Base-by-base conservation (phyloP, 2,797 vertebrate genomes). In the Limnodromus scolopaceus region DNA sequence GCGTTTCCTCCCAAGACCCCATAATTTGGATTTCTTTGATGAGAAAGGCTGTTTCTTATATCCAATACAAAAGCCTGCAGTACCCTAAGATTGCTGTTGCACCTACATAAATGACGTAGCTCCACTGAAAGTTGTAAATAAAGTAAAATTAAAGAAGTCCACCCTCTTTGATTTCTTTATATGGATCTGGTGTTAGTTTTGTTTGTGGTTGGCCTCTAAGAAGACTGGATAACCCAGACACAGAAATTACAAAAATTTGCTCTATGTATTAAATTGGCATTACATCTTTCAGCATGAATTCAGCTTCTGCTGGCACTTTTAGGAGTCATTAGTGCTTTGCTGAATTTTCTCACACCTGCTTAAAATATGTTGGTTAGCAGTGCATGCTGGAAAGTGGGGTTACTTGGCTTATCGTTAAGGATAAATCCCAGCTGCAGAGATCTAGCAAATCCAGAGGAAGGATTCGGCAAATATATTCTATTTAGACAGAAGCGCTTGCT, bases 161-260 rank as follows among this genome's bases (percentile, higher is more conserved):
- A 86, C 72, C 51, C 53, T 89, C 9, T 96, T 95, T 85, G 70
- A 85, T 91, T 96, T 92, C 82, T 97, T 94, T 72, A 63, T 92
- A 63, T 85, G 83, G 87, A 95, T 97, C 94, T 97, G 87, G 12
- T 97, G 97, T 97, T 95, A 96, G 57, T 96, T 97, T 97, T 93
- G 84, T 96, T 97, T 97, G 77, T 96, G 93, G 83, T 93, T 7
- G 18, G 61, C 49, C 87, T 92, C 93, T 77, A 46, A 93, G 92
- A 90, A 70, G 91, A 91, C 93, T 97, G 36, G n/a, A 43, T 82
- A 79, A 84, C 11, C 36, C 38, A 48, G 78, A 93, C 90, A 96
- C 15, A 80, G 48, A 98, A 97, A 89, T 76, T 18, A 53, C 12
- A 75, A 80, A 60, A 70, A 38, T 96, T 79, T 22, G 53, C 71